A percentile compares a stretch with the other conserved stretches of the same genome.
Conservation (phyloP, 2,888 invertebrate species). For the Gari tellinella region DNA sequence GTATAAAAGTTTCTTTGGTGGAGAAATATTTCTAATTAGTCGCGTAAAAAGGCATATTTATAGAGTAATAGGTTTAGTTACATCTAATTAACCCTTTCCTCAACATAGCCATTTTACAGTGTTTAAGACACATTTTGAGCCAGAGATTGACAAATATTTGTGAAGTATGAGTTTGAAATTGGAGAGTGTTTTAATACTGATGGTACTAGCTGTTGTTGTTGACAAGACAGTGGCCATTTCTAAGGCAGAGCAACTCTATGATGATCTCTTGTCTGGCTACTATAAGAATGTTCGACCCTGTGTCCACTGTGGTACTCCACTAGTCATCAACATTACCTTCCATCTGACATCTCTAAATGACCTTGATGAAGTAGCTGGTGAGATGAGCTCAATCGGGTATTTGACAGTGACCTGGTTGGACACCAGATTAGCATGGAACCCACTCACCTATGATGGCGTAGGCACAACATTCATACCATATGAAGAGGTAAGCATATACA, state of each 20-base stretch:
- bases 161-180: too few relatives aligned
- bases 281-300: slow-evolving; percentile 8
- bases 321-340: slow-evolving; percentile 23
- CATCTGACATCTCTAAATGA: slow-evolving; percentile 35
- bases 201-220: too few relatives aligned
- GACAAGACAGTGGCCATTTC: neutral
- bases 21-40: too few relatives aligned
- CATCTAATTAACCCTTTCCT: too few relatives aligned
- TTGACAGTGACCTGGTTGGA: slow-evolving; percentile 35
- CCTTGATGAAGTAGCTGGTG: slow-evolving; percentile 30
- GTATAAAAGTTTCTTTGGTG: too few relatives aligned
- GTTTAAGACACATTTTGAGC: too few relatives aligned
- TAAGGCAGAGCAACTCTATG: slow-evolving; percentile 13
- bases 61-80: too few relatives aligned
- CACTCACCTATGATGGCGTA: slow-evolving; percentile 16
- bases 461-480: slow-evolving; percentile 16
- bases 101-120: too few relatives aligned
- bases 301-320: slow-evolving; percentile 1
- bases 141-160: too few relatives aligned
- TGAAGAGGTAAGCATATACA: slow-evolving; percentile 14
- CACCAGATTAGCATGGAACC: slow-evolving; percentile 37
- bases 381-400: slow-evolving; percentile 32
- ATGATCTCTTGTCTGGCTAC: slow-evolving; percentile 9
- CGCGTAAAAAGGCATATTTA: too few relatives aligned
- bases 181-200: too few relatives aligned